These are phyloP conservation scores for Archips xylosteana DNA, from an alignment of 2,888 invertebrate genomes.

Conservation along the genomic window DNA sequence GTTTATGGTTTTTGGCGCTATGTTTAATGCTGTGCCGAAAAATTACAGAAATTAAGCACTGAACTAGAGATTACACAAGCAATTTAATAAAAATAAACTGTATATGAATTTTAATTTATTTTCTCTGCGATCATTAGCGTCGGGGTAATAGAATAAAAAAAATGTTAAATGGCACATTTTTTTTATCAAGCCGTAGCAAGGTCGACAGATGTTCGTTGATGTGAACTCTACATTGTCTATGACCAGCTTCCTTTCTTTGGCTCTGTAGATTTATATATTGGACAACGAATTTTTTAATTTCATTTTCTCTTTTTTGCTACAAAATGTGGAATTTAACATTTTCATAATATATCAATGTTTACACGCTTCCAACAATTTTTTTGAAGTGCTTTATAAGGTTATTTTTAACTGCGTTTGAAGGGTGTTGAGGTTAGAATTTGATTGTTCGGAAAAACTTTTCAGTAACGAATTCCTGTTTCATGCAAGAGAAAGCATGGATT, in stretches of 20 bases:
- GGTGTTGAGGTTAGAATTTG: slow-evolving; percentile 66
- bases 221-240: slow-evolving; percentile 65
- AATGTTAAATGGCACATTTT: too few species aligned
- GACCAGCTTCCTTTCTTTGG: slow-evolving; percentile 72
- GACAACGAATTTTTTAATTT: slow-evolving; percentile 26
- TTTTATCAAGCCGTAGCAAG: background rate
- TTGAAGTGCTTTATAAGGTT: background rate
- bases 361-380: slow-evolving; percentile 48
- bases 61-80: too few species aligned
- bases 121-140: too few species aligned
- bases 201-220: slow-evolving; percentile 74
- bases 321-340: slow-evolving; percentile 25
- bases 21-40: too few species aligned
- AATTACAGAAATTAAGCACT: too few species aligned
- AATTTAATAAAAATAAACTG: too few species aligned
- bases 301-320: slow-evolving; percentile 4
- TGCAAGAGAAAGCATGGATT: slow-evolving; percentile 66
- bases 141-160: too few species aligned
- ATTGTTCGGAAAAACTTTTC: slow-evolving; percentile 56
- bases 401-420: slow-evolving; percentile 1
- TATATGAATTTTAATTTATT: too few species aligned
- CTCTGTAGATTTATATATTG: slow-evolving; percentile 43
- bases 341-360: slow-evolving; percentile 48
- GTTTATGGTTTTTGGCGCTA: too few species aligned
- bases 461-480: slow-evolving; percentile 44